These are phyloP conservation scores for Cosmia trapezina DNA, from an alignment of 2,888 invertebrate species.

Conservation along the genomic window DNA sequence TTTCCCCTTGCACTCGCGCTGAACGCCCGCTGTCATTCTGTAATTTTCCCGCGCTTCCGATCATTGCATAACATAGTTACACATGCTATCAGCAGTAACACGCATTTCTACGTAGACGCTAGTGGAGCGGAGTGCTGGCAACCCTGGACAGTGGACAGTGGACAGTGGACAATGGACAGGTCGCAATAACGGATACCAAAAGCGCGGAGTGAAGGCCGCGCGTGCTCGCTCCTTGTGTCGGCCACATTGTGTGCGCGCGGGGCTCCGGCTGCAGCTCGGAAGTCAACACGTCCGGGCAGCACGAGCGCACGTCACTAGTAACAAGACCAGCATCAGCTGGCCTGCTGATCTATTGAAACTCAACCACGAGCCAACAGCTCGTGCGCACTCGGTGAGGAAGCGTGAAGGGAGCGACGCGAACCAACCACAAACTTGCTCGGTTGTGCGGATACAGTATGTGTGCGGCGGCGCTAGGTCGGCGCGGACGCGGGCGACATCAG, in stretches of 20 bases:
- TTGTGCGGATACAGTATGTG: too few relatives aligned
- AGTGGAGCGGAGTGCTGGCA: not conserved
- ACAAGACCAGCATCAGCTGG: not conserved
- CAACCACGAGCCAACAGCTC: too few relatives aligned
- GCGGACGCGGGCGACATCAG: too few relatives aligned
- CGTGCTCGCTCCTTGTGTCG: not conserved
- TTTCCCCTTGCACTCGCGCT: not conserved
- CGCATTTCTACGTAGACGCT: too few relatives aligned
- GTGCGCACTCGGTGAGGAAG: too few relatives aligned
- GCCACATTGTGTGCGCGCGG: not conserved
- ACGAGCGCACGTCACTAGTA: too few relatives aligned
- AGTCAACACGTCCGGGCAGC: not conserved
- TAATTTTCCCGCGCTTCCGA: not conserved
- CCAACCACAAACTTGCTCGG: too few relatives aligned
- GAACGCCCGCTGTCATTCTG: not conserved
- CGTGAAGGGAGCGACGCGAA: too few relatives aligned
- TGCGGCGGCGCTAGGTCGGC: too few relatives aligned
- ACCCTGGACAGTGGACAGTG: slow-evolving; percentile 20
- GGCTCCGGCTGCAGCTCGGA: not conserved
- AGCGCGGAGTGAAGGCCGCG: slow-evolving; percentile 36
- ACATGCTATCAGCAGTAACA: too few relatives aligned
- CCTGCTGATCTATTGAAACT: too few relatives aligned
- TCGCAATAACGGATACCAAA: slow-evolving; percentile 26
- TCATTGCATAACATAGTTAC: too few relatives aligned
- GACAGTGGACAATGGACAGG: not conserved